These are phyloP conservation scores for Anolis carolinensis DNA, from an alignment of 2,113 vertebrate species.

Conservation along the genomic window DNA sequence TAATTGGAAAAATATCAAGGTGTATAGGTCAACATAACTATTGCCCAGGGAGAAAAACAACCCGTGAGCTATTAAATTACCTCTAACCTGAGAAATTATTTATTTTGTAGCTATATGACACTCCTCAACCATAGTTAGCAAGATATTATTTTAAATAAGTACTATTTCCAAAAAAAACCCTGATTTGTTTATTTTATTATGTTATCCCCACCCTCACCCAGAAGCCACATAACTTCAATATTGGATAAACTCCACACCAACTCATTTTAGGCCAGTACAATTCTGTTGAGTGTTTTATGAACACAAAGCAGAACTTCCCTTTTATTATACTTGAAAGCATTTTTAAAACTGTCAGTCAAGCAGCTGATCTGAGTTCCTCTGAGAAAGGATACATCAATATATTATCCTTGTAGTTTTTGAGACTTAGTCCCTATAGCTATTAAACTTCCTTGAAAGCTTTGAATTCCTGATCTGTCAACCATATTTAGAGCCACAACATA, in stretches of 20 bases:
- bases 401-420: constrained; percentile 36
- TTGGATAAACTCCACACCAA: not conserved
- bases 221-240: not conserved
- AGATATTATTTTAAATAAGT: constrained; percentile 29
- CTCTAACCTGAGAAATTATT: not conserved
- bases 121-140: not conserved
- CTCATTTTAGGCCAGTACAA: constrained; percentile 16
- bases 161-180: not conserved
- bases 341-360: constrained; percentile 51
- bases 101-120: not conserved
- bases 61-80: constrained; percentile 4
- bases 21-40: not conserved
- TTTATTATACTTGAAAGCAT: constrained; percentile 54
- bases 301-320: constrained; percentile 44
- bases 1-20: not conserved
- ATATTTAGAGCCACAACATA: not conserved
- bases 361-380: constrained; percentile 42
- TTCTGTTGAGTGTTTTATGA: constrained; percentile 31
- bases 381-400: constrained; percentile 35
- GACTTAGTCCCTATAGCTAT: constrained; percentile 15
- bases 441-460: constrained; percentile 42
- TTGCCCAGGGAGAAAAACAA: not conserved
- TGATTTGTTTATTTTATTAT: constrained; percentile 7
- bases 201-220: not conserved
- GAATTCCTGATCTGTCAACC: constrained; percentile 41